A percentile compares a stretch with the other conserved stretches of the same genome.
Evolutionary conservation across 2,888 invertebrate genomes (phyloP).

Genomic region (Sabatieria punctata): DNA sequence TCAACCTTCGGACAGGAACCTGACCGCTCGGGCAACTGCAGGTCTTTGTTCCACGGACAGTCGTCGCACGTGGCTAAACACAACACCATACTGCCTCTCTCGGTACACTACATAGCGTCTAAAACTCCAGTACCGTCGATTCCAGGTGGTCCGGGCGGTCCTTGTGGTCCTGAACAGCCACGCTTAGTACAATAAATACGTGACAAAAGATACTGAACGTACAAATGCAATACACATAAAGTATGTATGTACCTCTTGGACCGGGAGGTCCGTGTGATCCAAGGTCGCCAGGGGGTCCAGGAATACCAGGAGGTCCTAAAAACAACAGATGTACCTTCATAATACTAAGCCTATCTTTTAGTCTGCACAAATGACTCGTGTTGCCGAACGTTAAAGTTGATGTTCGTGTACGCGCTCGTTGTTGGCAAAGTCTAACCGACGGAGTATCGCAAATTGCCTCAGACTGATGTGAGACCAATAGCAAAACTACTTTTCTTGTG

Average conservation of each 20-base stretch:
- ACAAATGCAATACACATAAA: constrained; percentile 13
- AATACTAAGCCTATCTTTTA: no score
- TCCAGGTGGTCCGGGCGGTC: constrained; percentile 22
- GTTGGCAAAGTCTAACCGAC: no score
- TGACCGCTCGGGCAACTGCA: constrained; percentile 13
- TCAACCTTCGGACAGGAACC: constrained; percentile 15
- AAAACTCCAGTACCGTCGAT: constrained; percentile 12
- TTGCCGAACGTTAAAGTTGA: no score
- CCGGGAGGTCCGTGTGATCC: constrained; percentile 18
- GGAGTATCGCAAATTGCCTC: no score
- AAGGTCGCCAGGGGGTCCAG: constrained; percentile 15
- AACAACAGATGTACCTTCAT: no score
- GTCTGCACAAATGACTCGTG: no score
- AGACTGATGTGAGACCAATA: no score
- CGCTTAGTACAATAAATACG: background rate
- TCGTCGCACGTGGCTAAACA: constrained; percentile 15
- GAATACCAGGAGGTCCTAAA: no score
- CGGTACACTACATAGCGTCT: background rate
- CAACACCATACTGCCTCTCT: background rate
- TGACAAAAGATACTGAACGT: background rate
- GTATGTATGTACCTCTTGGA: constrained; percentile 7
- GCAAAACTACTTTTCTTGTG: no score
- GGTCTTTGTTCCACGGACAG: constrained; percentile 20
- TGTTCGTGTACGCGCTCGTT: no score
- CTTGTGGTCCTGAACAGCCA: constrained; percentile 5